phyloP scores from a whole-genome alignment of 2,888 invertebrate species.

The Ectemnius continuus region DNA sequence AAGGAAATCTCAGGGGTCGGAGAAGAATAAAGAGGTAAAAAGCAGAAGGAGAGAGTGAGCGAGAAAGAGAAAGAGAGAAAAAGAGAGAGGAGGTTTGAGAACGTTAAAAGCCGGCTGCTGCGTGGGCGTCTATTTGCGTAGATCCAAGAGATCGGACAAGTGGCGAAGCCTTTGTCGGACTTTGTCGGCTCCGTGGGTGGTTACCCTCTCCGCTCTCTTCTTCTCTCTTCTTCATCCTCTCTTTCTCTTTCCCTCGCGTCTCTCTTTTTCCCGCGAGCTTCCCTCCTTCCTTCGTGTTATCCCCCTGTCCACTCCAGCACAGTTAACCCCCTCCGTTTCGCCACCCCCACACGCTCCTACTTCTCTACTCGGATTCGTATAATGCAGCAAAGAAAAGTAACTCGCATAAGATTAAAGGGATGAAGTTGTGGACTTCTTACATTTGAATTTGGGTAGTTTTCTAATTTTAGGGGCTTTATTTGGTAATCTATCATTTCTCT shows the following conservation, averaged over 20 bases:
- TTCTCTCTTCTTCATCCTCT: too few species aligned
- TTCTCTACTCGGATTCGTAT: too few species aligned
- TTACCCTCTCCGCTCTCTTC: slow-evolving; percentile 21
- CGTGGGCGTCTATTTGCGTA: slow-evolving; percentile 72
- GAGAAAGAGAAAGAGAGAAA: slow-evolving; percentile 30
- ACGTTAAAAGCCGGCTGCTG: slow-evolving; percentile 58
- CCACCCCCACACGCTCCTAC: too few species aligned
- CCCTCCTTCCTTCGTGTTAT: neutral
- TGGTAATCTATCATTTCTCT: too few species aligned
- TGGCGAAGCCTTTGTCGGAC: slow-evolving; percentile 64
- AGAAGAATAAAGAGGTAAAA: slow-evolving; percentile 25
- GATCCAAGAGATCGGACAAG: slow-evolving; percentile 75
- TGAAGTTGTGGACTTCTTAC: too few species aligned
- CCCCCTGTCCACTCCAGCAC: neutral
- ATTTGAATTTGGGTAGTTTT: too few species aligned
- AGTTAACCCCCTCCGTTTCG: neutral
- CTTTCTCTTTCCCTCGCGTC: neutral
- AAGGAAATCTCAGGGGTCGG: slow-evolving; percentile 33
- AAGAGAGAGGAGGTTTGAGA: slow-evolving; percentile 41
- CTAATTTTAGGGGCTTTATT: too few species aligned
- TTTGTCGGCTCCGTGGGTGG: slow-evolving; percentile 58
- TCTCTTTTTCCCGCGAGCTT: neutral
- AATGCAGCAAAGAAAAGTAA: too few species aligned
- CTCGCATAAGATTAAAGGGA: too few species aligned
- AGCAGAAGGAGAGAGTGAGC: slow-evolving; percentile 20